phyloP scores from a whole-genome alignment of 2,888 invertebrate genomes.

The Lochmaea crataegi region DNA sequence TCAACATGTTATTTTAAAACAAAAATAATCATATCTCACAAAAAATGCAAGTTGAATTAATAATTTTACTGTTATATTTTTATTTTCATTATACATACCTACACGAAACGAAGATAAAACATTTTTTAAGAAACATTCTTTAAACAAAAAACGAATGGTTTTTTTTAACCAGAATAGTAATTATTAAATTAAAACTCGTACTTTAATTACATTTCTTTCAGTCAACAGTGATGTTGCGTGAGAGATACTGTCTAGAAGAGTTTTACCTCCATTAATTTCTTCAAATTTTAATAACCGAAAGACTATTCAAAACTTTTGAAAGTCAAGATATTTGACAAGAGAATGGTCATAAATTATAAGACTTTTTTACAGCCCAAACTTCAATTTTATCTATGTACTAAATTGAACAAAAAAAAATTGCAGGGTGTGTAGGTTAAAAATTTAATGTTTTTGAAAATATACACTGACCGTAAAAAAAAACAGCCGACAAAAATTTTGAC shows the following conservation, averaged over 20 bases:
- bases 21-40: too few relatives aligned
- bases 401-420: too few relatives aligned
- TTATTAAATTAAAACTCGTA: not conserved
- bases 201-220: not conserved
- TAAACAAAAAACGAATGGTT: not conserved
- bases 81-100: not conserved
- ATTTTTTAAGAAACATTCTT: not conserved
- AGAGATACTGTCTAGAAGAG: not conserved
- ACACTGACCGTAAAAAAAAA: too few relatives aligned
- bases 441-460: too few relatives aligned
- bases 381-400: too few relatives aligned
- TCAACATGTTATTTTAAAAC: too few relatives aligned
- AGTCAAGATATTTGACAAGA: not conserved
- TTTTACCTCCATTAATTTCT: not conserved
- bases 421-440: too few relatives aligned
- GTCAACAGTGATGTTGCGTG: not conserved
- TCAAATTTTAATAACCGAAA: not conserved
- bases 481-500: too few relatives aligned
- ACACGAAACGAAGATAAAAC: not conserved
- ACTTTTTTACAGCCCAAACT: too few relatives aligned
- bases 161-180: not conserved
- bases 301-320: not conserved
- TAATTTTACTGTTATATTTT: not conserved
- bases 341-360: too few relatives aligned
- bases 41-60: too few relatives aligned